A percentile compares a stretch with the other conserved stretches of the same genome.
These are phyloP conservation scores for Lampropteryx suffumata DNA, from an alignment of 2,888 invertebrate genomes.

Conservation along the genomic window DNA sequence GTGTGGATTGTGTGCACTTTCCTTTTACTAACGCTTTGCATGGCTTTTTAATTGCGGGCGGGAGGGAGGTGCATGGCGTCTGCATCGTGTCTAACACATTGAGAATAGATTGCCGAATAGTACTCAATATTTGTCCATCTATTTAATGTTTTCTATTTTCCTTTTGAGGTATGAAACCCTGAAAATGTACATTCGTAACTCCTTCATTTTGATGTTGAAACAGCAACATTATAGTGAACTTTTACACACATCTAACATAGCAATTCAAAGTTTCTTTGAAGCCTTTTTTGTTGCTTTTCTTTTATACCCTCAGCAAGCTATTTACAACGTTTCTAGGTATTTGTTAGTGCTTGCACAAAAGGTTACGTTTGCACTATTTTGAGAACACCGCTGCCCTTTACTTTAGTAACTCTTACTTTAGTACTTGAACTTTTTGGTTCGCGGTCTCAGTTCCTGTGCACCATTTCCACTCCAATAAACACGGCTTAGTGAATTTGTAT, in stretches of 20 bases:
- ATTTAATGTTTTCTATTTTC: too few relatives aligned
- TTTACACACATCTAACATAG: not conserved
- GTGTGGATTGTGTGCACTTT: too few relatives aligned
- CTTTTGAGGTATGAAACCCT: too few relatives aligned
- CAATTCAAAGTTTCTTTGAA: conserved; percentile 8
- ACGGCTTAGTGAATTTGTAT: too few relatives aligned
- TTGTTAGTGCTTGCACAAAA: conserved; percentile 1
- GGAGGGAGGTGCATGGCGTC: too few relatives aligned
- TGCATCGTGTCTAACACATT: too few relatives aligned
- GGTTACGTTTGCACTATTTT: conserved; percentile 1
- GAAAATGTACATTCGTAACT: too few relatives aligned
- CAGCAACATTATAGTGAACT: not conserved
- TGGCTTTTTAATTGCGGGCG: too few relatives aligned
- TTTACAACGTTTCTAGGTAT: not conserved
- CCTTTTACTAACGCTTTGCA: too few relatives aligned
- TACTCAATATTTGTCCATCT: too few relatives aligned
- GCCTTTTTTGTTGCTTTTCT: too few relatives aligned
- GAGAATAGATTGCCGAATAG: too few relatives aligned
- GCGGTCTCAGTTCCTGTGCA: not conserved
- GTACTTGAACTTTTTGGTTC: conserved; percentile 1
- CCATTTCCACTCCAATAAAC: not conserved
- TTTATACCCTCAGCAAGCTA: not conserved
- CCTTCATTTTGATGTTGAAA: conserved; percentile 1
- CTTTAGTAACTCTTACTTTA: conserved; percentile 1
- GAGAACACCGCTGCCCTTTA: not conserved